phyloP scores from a whole-genome alignment of 2,113 vertebrate species.

The Crotalus helleri region DNA sequence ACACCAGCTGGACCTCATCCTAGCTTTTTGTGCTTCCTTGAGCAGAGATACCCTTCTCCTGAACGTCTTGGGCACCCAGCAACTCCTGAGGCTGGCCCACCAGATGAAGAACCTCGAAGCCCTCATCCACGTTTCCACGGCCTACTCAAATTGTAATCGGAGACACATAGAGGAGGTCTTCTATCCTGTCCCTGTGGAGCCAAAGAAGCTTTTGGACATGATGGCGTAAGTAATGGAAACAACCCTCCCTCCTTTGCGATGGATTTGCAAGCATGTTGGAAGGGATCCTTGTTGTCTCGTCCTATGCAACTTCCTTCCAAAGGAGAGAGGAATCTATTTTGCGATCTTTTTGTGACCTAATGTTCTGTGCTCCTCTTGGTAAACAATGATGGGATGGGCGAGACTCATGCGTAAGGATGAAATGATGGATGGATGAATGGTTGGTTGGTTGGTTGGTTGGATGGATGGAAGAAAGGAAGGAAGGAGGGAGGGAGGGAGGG shows the following conservation, averaged over 20 bases:
- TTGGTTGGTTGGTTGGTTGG: too few species aligned
- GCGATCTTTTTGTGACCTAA: neutral
- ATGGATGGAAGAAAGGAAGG: too few species aligned
- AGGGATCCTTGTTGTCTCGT: neutral
- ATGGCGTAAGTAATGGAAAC: conserved; percentile 81
- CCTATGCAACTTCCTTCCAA: neutral
- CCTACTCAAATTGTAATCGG: conserved; percentile 90
- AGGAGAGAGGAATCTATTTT: too few species aligned
- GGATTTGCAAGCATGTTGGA: neutral
- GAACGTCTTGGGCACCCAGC: conserved; percentile 87
- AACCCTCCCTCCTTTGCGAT: neutral
- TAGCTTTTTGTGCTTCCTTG: neutral
- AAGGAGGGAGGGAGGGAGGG: too few species aligned
- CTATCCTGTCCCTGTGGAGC: conserved; percentile 88
- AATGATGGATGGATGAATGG: too few species aligned
- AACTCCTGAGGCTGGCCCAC: conserved; percentile 83
- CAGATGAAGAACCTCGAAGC: conserved; percentile 89
- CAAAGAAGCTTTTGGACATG: conserved; percentile 87
- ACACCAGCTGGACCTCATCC: neutral
- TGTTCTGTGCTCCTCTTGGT: neutral
- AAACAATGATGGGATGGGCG: neutral
- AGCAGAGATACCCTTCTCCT: conserved; percentile 83
- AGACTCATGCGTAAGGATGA: neutral
- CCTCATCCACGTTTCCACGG: conserved; percentile 93
- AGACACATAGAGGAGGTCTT: conserved; percentile 90